Evolutionary conservation across 1,140 invertebrate species (phyloP), one percentile per base, ranked within the genome.

Genomic region (Ceratina australensis): DNA sequence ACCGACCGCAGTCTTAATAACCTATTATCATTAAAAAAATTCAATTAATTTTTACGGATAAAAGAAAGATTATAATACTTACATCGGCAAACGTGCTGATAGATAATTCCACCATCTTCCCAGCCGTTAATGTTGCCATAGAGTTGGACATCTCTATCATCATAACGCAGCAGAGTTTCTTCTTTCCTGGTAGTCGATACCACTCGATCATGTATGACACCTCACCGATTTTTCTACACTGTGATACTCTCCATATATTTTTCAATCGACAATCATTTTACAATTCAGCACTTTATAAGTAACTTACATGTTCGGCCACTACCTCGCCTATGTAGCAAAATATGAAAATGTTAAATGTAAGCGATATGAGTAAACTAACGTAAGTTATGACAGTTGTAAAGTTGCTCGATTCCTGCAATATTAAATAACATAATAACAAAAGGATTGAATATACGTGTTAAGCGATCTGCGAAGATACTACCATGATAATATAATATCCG

Each of bases 241-340:
- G 7, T 54, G n/a, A 57, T 20, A 2, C 66, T 57, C 20, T 22
- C 26, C 42, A 16, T 22, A 20, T n/a, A n/a, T 54, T 54, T 54
- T 54, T 54, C 16, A 18, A 18, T n/a, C 4, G 15, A 2, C 4
- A 1, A n/a, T 1, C 16, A 57, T 56, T 50, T 65, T 15, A 33
- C 49, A 59, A 73, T n/a, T 64, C n/a, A n/a, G n/a, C n/a, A 33
- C 28, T 61, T 2, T 13, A 59, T 28, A 64, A 64, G 42, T 2
- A 18, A n/a, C 50, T 59, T 77, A 86, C 87, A 71, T 85, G 80
- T 13, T 87, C 77, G 0, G 76, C 67, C 0, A 87, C 67, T 15
- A 85, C 54, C 24, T 88, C 86, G 10, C 87, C 86, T 20, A 89
- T 87, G 42, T 88, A 84, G 67, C 87, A 87, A 63, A 85, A 82